Evolutionary conservation across 2,888 invertebrate species (phyloP), one percentile per base, ranked within the genome.

Genomic region (Drosophila formosana): DNA sequence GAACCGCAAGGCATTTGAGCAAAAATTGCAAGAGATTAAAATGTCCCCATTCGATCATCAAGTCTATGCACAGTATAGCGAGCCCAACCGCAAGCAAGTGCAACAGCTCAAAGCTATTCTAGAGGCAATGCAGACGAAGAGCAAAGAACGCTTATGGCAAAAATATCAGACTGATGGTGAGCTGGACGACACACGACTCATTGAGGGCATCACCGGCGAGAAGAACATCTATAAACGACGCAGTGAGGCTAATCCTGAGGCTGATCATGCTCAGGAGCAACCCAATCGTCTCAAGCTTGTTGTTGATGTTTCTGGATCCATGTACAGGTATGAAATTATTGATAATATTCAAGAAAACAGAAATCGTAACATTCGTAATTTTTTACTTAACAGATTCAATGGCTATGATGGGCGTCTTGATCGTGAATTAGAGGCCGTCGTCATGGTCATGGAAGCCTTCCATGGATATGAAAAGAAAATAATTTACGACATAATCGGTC

Each of bases 31-130:
- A 81, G 98, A 99, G 93, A 99, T 99, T 71, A 95, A 96, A 88
- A 99, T 99, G 99, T 97, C 97, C 83, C 96, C 96, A 82, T 97
- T 97, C 91, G 99, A 99, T 91, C 98, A 97, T 43, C 95, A 95
- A 55, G 91, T 98, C 8, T 99, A 99, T 91, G 95, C 95, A 4
- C 95, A 96, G 90, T 97, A 97, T 91, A 95, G 96, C 60, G 93
- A 94, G 49, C 95, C 96, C 9, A 97, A 97, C 32, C 94, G 94
- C 43, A 95, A 95, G 61, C 97, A 98, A 93, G 95, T 95, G 64
- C 91, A 90, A 52, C 96, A 97, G 0, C 93, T 99, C 34, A 94
- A 98, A 58, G 96, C 97, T 0, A 96, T 99, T 71, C 93, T 99
- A 69, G 96, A 95, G 63, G 94, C 96, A 72, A 93, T 99, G 62